Evolutionary conservation across 2,113 vertebrate species (phyloP), one percentile per base, ranked within the genome.

Genomic region (Labrus mixtus): DNA sequence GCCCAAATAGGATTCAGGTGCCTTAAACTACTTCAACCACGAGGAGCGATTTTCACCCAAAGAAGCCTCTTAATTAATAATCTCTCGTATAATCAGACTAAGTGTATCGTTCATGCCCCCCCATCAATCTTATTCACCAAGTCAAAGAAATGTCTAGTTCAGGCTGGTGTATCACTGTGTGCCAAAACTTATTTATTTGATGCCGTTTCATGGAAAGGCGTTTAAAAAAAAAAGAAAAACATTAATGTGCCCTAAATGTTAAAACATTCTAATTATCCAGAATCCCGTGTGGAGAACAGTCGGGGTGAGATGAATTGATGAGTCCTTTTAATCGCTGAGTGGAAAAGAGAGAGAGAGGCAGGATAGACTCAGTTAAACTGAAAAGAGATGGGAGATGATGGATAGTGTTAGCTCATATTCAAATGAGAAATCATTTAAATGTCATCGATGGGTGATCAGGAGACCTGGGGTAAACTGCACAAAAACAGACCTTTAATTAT

Each of bases 41-140:
- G n/a, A 61, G 62, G 54, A 73, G 78, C 64, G 68, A 84, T 88
- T 87, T 85, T 76, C 75, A 60, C 64, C 67, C 46, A 41, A 41
- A 68, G 78, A 84, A 88, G 78, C 72, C 64, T 83, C 75, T 83
- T 86, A 78, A 73, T 86, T 88, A 82, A 89, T 88, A 73, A 76
- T 68, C 63, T 50, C 36, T 56, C 25, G 23, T 84, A 88, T 86
- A 78, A 90, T 89, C 90, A 85, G 90, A 80, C 50, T n/a, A 68
- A 88, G 69, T 79, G 63, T 68, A 25, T 72, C 37, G 78, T 82
- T 80, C 80, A 70, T 78, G 13, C 41, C 36, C 15, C 50, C 45
- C 56, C 60, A 82, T 73, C 36, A 62, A 36, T 53, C 10, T 11
- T 55, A 62, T 71, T 74, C 48, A 58, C 79, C 54, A 71, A 50